These are phyloP conservation scores for Gasterosteus nipponicus DNA, from an alignment of 2,113 vertebrate species.

Conservation along the genomic window DNA sequence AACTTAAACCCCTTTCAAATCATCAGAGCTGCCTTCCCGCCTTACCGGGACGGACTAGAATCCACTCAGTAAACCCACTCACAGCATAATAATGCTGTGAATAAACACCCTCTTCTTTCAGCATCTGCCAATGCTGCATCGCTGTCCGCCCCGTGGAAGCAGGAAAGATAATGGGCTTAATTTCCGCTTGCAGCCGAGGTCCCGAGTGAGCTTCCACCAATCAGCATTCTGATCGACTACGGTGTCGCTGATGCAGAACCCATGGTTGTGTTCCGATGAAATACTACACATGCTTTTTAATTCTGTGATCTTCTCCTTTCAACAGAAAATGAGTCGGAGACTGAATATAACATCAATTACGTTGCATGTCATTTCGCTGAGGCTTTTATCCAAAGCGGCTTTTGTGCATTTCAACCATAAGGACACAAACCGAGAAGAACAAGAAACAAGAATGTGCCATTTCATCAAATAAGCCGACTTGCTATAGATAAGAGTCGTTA, in stretches of 20 bases:
- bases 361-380: no score
- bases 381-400: no score
- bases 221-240: neutral
- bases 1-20: neutral
- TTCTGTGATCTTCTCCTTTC: neutral
- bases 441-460: no score
- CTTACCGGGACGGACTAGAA: neutral
- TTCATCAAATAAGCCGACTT: no score
- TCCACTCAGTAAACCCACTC: neutral
- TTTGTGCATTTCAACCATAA: no score
- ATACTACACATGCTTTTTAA: neutral
- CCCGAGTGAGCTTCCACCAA: neutral
- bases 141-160: neutral
- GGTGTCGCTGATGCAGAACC: neutral
- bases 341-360: neutral
- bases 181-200: neutral
- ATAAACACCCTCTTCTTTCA: neutral
- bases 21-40: neutral
- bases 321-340: neutral
- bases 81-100: neutral
- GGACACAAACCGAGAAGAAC: no score
- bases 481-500: no score
- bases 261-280: neutral
- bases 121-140: neutral
- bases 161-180: neutral